Conservation (phyloP, 2,797 vertebrate species). For the Decapterus maruadsi region DNA sequence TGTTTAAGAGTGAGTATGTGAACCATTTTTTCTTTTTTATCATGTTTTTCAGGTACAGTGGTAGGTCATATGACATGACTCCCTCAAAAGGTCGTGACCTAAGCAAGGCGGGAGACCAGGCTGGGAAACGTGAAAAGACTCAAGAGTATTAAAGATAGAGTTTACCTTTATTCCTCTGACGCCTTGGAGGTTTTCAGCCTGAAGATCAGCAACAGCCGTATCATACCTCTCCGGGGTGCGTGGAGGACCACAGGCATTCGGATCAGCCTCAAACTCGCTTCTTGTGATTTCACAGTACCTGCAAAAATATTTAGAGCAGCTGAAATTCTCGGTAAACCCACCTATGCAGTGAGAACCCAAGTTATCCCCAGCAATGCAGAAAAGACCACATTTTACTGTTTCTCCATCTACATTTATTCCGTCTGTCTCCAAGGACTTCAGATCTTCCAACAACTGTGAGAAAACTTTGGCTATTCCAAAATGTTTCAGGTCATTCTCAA, state of each 20-base stretch:
- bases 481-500: slow-evolving; percentile 48
- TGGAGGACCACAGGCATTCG: neutral
- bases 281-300: slow-evolving; percentile 14
- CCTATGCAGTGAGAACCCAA: slow-evolving; percentile 33
- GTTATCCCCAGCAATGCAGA: slow-evolving; percentile 33
- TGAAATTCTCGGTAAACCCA: slow-evolving; percentile 25
- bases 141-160: slow-evolving; percentile 41
- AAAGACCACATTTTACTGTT: slow-evolving; percentile 30
- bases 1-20: slow-evolving; percentile 32
- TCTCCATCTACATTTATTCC: slow-evolving; percentile 11
- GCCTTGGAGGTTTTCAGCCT: neutral
- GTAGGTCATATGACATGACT: slow-evolving; percentile 52
- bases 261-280: slow-evolving; percentile 20
- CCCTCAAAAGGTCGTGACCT: slow-evolving; percentile 51
- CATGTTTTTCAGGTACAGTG: slow-evolving; percentile 44
- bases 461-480: slow-evolving; percentile 41
- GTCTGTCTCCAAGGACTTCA: slow-evolving; percentile 44
- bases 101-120: slow-evolving; percentile 55
- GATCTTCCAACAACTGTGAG: slow-evolving; percentile 36
- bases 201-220: slow-evolving; percentile 6
- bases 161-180: too few relatives aligned
- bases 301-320: slow-evolving; percentile 4
- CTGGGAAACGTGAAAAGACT: slow-evolving; percentile 41
- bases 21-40: slow-evolving; percentile 46
- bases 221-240: neutral